A percentile compares a stretch with the other conserved stretches of the same genome.
phyloP scores from a whole-genome alignment of 1,140 invertebrate species.

The Lucilia cuprina region DNA sequence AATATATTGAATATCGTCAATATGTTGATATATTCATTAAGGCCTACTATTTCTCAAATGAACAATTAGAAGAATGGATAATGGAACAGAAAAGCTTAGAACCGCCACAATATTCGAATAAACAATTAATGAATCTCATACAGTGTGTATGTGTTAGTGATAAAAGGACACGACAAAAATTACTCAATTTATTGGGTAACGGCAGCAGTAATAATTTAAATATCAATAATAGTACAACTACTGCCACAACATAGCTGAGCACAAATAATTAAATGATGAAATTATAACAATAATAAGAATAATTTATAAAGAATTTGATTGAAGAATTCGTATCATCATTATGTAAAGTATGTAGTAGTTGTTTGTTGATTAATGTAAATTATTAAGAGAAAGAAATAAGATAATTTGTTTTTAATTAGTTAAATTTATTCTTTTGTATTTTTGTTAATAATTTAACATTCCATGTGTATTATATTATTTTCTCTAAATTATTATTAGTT shows the following conservation, averaged over 20 bases:
- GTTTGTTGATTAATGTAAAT: too few relatives aligned
- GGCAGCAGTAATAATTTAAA: slow-evolving; percentile 27
- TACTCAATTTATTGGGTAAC: slow-evolving; percentile 75
- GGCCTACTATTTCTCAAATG: slow-evolving; percentile 92
- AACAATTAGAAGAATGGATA: slow-evolving; percentile 88
- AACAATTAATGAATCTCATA: slow-evolving; percentile 85
- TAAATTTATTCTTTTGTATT: too few relatives aligned
- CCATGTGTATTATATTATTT: not conserved
- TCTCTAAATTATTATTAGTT: not conserved
- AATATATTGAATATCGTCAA: slow-evolving; percentile 86
- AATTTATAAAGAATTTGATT: too few relatives aligned
- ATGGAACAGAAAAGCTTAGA: slow-evolving; percentile 77
- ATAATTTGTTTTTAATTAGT: too few relatives aligned
- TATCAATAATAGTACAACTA: not conserved
- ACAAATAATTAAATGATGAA: not conserved
- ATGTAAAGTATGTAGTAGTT: too few relatives aligned
- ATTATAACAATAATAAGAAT: too few relatives aligned
- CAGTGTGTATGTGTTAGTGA: slow-evolving; percentile 87
- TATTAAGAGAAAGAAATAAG: too few relatives aligned
- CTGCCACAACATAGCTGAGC: slow-evolving; percentile 9
- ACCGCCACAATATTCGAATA: slow-evolving; percentile 74
- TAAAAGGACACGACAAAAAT: slow-evolving; percentile 82
- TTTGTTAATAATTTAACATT: not conserved
- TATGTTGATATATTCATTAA: slow-evolving; percentile 96
- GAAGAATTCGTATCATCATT: too few relatives aligned